Evolutionary conservation across 2,888 invertebrate genomes (phyloP).

Genomic region (Cryptocephalus moraei): DNA sequence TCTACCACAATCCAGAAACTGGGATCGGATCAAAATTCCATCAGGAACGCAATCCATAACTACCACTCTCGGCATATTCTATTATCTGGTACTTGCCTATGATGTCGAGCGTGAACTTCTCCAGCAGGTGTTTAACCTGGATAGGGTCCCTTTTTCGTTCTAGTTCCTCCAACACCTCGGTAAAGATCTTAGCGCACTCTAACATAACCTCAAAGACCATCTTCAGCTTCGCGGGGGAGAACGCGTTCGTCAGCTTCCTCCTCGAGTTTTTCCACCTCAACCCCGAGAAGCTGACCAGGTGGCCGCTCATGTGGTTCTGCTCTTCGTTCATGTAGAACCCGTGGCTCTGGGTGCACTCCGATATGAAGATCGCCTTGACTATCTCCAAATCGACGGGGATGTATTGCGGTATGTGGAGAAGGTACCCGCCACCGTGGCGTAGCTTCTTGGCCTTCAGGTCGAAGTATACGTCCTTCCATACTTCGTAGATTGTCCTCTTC

Average conservation of each 20-base stretch:
- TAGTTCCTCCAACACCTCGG: too few species aligned
- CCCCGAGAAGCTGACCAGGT: not conserved
- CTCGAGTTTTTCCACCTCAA: not conserved
- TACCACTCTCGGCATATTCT: too few species aligned
- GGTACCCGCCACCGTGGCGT: not conserved
- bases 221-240: not conserved
- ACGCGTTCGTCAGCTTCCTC: not conserved
- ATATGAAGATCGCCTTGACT: not conserved
- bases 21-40: too few species aligned
- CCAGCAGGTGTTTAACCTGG: conserved; percentile 2
- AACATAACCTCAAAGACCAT: too few species aligned
- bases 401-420: not conserved
- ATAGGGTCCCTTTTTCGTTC: not conserved
- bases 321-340: not conserved
- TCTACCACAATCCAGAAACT: too few species aligned
- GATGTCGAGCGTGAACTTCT: conserved; percentile 4
- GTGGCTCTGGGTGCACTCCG: not conserved
- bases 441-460: conserved; percentile 2
- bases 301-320: not conserved
- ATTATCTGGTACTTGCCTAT: too few species aligned
- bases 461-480: conserved; percentile 3
- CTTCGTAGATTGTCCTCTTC: conserved; percentile 2
- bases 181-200: too few species aligned
- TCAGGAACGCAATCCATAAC: too few species aligned
- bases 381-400: not conserved